Conservation (phyloP, 2,888 invertebrate species). For the Cryptocheilus praepositus region DNA sequence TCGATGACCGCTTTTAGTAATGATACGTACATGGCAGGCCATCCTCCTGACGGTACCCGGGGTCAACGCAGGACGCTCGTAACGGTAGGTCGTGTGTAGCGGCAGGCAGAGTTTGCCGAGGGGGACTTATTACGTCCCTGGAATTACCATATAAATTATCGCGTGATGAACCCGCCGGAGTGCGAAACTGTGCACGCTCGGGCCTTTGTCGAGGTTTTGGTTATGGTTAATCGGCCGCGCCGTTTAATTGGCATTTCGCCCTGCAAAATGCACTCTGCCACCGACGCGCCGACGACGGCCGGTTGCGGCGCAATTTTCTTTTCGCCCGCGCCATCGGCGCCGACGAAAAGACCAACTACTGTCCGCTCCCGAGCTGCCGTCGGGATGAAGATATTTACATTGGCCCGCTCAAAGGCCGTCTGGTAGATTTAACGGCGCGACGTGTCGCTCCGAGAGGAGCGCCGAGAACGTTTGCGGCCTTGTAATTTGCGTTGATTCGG, state of each 20-base stretch:
- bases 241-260: constrained; percentile 61
- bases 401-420: no score
- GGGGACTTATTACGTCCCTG: constrained; percentile 69
- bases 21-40: constrained; percentile 59
- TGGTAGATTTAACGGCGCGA: no score
- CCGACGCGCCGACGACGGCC: background rate
- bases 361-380: no score
- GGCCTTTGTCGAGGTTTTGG: constrained; percentile 69
- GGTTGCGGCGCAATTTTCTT: constrained; percentile 46
- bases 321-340: background rate
- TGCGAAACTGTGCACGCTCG: constrained; percentile 56
- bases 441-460: no score
- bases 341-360: background rate
- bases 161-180: constrained; percentile 67
- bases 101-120: constrained; percentile 63
- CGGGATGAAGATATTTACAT: no score
- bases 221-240: constrained; percentile 66
- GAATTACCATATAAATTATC: constrained; percentile 72
- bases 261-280: constrained; percentile 48
- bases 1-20: constrained; percentile 62
- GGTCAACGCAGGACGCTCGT: constrained; percentile 50
- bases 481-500: no score
- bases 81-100: constrained; percentile 61
- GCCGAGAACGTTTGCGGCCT: no score
- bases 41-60: constrained; percentile 49